Percentiles rank a stretch among this genome's conserved stretches.
phyloP scores from a whole-genome alignment of 2,797 vertebrate species.

The Halcyon smyrnensis region DNA sequence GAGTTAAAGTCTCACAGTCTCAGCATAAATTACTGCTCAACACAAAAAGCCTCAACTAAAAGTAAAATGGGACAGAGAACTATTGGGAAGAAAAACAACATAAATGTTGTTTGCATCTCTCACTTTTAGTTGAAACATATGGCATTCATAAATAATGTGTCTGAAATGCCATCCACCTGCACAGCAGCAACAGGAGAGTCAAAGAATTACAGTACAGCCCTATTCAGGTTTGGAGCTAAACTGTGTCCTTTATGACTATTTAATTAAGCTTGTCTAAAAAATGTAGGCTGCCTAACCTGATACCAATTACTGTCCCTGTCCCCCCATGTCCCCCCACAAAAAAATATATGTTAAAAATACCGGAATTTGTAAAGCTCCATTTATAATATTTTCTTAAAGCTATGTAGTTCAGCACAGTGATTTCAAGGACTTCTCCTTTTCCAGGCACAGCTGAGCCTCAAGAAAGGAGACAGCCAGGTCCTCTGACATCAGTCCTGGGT shows the following conservation, averaged over 20 bases:
- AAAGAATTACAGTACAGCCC: background rate
- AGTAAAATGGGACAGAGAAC: background rate
- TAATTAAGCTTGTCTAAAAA: background rate
- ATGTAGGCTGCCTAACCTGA: background rate
- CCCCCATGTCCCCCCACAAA: too few relatives aligned
- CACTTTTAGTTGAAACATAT: rapidly evolving
- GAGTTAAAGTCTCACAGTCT: background rate
- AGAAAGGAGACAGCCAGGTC: background rate
- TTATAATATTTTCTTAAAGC: background rate
- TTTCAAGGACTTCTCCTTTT: background rate
- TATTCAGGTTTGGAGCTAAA: background rate
- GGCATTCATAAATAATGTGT: background rate
- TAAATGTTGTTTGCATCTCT: background rate
- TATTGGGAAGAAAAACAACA: background rate
- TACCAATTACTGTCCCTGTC: background rate
- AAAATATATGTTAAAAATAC: too few relatives aligned
- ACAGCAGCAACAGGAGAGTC: background rate
- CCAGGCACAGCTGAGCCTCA: background rate
- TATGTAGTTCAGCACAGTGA: rapidly evolving
- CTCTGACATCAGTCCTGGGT: background rate
- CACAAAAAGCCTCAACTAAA: background rate
- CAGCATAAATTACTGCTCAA: background rate
- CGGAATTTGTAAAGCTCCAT: background rate
- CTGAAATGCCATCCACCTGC: background rate
- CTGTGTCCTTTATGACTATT: background rate